Conservation (phyloP, 1,140 invertebrate genomes). For the Drosophila burlai region DNA sequence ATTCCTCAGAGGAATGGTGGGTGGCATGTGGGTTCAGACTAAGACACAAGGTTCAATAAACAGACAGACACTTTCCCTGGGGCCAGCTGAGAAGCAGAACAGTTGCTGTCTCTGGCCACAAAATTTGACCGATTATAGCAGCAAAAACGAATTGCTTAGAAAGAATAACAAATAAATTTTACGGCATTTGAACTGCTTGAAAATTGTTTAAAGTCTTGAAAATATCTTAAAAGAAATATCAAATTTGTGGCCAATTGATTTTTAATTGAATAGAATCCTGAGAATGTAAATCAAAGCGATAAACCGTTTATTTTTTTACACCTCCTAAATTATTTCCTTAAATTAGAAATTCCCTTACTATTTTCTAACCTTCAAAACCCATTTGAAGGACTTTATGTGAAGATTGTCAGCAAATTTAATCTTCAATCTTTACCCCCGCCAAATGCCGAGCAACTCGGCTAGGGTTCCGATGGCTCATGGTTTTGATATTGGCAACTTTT, state of each 20-base stretch:
- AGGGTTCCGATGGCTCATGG: constrained; percentile 33
- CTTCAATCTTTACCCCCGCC: neutral
- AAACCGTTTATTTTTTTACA: no score
- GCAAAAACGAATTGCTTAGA: constrained; percentile 20
- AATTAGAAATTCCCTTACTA: neutral
- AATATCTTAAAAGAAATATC: neutral
- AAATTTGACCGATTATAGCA: constrained; percentile 74
- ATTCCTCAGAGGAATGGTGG: neutral
- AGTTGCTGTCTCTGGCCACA: constrained; percentile 52
- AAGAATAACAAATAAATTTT: constrained; percentile 26
- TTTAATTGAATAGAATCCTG: no score
- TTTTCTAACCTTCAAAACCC: neutral
- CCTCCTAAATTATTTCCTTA: neutral
- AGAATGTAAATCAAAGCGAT: no score
- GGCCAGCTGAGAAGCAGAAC: constrained; percentile 22
- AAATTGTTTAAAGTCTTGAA: neutral
- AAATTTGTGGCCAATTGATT: neutral
- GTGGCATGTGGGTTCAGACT: constrained; percentile 6
- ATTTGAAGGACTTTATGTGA: constrained; percentile 7
- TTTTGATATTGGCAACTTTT: constrained; percentile 84
- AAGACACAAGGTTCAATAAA: constrained; percentile 26
- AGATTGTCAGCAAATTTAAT: neutral
- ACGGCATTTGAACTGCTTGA: neutral
- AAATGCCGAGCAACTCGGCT: neutral
- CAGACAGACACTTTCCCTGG: constrained; percentile 34